These are phyloP conservation scores for Apogon hyalosoma DNA, from an alignment of 2,797 vertebrate species.

Conservation along the genomic window DNA sequence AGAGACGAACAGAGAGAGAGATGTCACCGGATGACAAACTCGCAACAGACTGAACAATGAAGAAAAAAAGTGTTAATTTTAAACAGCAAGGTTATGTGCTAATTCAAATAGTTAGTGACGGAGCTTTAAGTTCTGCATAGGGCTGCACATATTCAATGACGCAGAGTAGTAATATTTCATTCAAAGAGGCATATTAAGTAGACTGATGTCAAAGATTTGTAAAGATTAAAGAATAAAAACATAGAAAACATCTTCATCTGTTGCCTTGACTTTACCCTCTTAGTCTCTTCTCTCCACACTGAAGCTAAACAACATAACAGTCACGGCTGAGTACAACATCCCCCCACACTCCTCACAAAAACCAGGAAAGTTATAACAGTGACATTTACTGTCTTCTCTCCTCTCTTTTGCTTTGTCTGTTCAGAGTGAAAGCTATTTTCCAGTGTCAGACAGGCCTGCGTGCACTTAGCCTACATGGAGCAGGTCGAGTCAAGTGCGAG, in stretches of 20 bases:
- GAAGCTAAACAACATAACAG: slow-evolving; percentile 41
- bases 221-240: not conserved
- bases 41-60: not conserved
- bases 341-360: slow-evolving; percentile 23
- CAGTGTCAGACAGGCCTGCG: slow-evolving; percentile 58
- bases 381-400: slow-evolving; percentile 61
- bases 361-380: slow-evolving; percentile 55
- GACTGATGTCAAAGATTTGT: not conserved
- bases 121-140: not conserved
- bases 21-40: not conserved
- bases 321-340: slow-evolving; percentile 34
- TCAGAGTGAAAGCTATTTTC: slow-evolving; percentile 66
- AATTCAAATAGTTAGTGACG: slow-evolving; percentile 14
- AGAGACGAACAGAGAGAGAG: too few species aligned
- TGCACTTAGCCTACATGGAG: slow-evolving; percentile 63
- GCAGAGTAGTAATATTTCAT: not conserved
- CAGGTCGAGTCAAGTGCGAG: slow-evolving; percentile 74
- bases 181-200: not conserved
- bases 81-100: not conserved
- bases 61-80: not conserved
- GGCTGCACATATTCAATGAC: not conserved
- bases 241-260: slow-evolving; percentile 17
- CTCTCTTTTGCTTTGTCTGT: slow-evolving; percentile 54
- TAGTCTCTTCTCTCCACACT: slow-evolving; percentile 23
- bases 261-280: slow-evolving; percentile 37